These are phyloP conservation scores for Celastrina argiolus DNA, from an alignment of 2,888 invertebrate species.

Conservation along the genomic window DNA sequence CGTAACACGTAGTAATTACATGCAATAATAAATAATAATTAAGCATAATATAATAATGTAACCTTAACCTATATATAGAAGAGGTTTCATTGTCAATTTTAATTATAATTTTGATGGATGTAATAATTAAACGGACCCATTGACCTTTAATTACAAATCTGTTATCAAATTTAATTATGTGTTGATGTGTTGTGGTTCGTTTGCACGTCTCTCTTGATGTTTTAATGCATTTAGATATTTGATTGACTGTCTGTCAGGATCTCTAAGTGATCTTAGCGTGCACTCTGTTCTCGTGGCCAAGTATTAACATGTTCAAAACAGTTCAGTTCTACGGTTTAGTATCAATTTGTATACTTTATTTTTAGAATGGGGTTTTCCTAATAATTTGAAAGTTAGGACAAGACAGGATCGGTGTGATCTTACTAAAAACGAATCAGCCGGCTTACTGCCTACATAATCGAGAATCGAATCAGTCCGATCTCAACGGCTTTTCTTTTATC, in stretches of 20 bases:
- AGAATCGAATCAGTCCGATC: too few species aligned
- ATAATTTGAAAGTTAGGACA: too few species aligned
- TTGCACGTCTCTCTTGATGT: not conserved
- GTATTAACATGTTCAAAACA: too few species aligned
- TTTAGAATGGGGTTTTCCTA: too few species aligned
- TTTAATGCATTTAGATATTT: not conserved
- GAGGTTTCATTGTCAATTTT: constrained; percentile 8
- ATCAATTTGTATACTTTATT: too few species aligned
- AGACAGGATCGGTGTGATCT: too few species aligned
- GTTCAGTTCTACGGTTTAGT: too few species aligned
- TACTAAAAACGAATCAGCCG: too few species aligned
- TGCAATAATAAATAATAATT: not conserved
- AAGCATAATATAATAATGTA: not conserved
- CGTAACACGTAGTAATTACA: not conserved
- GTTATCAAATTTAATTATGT: constrained; percentile 11
- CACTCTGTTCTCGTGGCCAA: not conserved
- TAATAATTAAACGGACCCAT: constrained; percentile 13
- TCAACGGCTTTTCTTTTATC: too few species aligned
- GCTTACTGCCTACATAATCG: too few species aligned
- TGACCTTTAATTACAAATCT: constrained; percentile 15
- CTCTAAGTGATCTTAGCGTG: too few species aligned
- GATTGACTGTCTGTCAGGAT: not conserved
- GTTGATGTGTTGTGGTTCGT: constrained; percentile 7
- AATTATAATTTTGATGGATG: constrained; percentile 9
- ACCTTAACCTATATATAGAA: constrained; percentile 3